Evolutionary conservation across 2,797 vertebrate genomes (phyloP).

Genomic region (Halcyon leucocephala): DNA sequence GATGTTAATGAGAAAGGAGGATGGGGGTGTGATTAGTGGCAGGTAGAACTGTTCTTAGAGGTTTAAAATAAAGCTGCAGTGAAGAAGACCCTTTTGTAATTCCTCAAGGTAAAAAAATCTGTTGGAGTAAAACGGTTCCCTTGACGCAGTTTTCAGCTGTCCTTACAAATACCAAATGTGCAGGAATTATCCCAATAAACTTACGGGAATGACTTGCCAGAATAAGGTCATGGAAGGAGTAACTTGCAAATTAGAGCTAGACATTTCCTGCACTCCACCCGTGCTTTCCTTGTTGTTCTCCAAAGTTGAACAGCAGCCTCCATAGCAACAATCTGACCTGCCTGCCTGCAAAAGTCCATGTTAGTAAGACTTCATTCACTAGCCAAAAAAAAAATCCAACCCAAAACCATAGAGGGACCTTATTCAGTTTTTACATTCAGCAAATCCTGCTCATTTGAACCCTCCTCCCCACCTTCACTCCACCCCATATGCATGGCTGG

Average conservation of each 20-base stretch:
- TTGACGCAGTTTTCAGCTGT: not conserved
- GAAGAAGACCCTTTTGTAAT: constrained; percentile 4
- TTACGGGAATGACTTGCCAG: not conserved
- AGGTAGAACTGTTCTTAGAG: not conserved
- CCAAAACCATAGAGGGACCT: not conserved
- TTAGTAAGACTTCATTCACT: constrained; percentile 35
- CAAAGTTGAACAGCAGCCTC: constrained; percentile 57
- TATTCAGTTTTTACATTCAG: not conserved
- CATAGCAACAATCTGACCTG: constrained; percentile 65
- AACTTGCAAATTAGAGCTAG: constrained; percentile 45
- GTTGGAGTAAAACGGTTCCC: not conserved
- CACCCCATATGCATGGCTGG: constrained; percentile 68
- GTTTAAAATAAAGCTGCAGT: not conserved
- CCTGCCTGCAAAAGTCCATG: constrained; percentile 35
- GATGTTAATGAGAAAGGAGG: not conserved
- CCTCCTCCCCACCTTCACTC: constrained; percentile 43
- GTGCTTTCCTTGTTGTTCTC: constrained; percentile 56
- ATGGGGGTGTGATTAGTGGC: not conserved
- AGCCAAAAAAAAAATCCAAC: not conserved
- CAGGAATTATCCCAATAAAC: constrained; percentile 47
- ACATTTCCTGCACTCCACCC: constrained; percentile 56
- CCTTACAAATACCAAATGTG: constrained; percentile 36
- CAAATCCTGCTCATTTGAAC: constrained; percentile 65
- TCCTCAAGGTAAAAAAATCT: not conserved
- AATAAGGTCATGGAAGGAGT: constrained; percentile 58